These are phyloP conservation scores for Ammodytes marinus DNA, from an alignment of 2,113 vertebrate genomes.

Conservation along the genomic window DNA sequence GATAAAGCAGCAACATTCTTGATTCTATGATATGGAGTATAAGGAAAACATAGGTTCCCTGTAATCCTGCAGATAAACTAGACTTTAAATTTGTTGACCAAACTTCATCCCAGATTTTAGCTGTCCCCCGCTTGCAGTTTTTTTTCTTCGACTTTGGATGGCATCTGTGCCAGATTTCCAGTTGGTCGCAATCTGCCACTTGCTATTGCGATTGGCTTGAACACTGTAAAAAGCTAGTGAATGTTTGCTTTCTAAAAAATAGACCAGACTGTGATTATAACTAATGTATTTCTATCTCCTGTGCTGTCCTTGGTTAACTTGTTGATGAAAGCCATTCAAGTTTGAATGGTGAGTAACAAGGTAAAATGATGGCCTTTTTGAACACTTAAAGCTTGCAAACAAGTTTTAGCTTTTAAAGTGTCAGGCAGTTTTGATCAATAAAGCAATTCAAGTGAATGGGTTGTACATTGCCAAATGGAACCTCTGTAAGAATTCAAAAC, in stretches of 20 bases:
- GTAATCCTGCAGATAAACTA: slow-evolving; percentile 24
- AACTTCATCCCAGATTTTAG: slow-evolving; percentile 19
- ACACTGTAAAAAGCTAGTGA: background rate
- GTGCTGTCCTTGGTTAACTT: background rate
- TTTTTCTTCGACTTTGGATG: slow-evolving; percentile 13
- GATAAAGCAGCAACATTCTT: too few relatives aligned
- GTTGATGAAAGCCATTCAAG: background rate
- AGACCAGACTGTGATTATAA: background rate
- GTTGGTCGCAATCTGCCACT: slow-evolving; percentile 38
- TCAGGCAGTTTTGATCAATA: background rate
- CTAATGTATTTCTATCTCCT: background rate
- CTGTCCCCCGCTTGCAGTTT: background rate
- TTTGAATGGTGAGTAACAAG: background rate
- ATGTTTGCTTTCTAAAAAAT: background rate
- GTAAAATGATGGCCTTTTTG: background rate
- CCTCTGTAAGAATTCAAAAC: background rate
- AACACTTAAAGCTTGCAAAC: slow-evolving; percentile 12
- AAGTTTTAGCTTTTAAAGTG: background rate
- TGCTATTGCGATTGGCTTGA: slow-evolving; percentile 3
- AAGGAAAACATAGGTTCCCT: background rate
- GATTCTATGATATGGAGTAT: background rate
- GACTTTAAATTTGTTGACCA: slow-evolving; percentile 30
- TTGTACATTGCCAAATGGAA: background rate
- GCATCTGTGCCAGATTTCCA: slow-evolving; percentile 35
- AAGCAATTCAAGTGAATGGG: background rate